Evolutionary conservation across 2,888 invertebrate genomes (phyloP), one percentile per base, ranked within the genome.

Genomic region (Thecophora atra): DNA sequence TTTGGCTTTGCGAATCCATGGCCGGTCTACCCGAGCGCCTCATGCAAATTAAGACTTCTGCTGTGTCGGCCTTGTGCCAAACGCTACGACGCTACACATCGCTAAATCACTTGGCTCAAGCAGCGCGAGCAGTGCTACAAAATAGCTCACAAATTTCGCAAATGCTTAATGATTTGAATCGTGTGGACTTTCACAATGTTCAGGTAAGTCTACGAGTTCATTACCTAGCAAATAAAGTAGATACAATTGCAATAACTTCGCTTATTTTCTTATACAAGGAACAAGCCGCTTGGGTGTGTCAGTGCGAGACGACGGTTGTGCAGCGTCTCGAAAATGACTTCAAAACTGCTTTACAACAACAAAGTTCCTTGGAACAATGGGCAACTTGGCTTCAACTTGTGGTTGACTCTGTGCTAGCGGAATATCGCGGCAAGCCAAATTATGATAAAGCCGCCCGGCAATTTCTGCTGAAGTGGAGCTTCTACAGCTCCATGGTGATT

Each of bases 401-500:
- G 76, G 98, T 99, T 69, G 93, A 94, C 78, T 91, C 92, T 78
- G 95, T 97, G 42, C 90, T 99, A 72, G 93, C 95, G 80, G 94
- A 95, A 73, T 95, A 96, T 87, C 94, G 94, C 83, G 94, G 93
- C 52, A 92, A 93, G 79, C 89, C 93, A 4, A 93, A 92, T 80
- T 96, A 94, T 88, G 92, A 94, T 24, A 92, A 93, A 83, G 93
- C 94, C 68, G 96, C 95, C 7, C 89, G 96, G 64, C 95, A 98
- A 83, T 97, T 99, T 88, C 89, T 99, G 80, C 91, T 99, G 75
- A 98, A 98, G 88, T 99, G 99, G 99, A 98, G 97, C 78, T 99
- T 98, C 89, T 99, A 98, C 85, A 96, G 97, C 86, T 98, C 98
- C 72, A 96, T 98, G 92, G 97, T 99, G 73, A 99, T 99, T 80